Evolutionary conservation across 2,797 vertebrate genomes (phyloP).

Genomic region (Sciurus carolinensis): DNA sequence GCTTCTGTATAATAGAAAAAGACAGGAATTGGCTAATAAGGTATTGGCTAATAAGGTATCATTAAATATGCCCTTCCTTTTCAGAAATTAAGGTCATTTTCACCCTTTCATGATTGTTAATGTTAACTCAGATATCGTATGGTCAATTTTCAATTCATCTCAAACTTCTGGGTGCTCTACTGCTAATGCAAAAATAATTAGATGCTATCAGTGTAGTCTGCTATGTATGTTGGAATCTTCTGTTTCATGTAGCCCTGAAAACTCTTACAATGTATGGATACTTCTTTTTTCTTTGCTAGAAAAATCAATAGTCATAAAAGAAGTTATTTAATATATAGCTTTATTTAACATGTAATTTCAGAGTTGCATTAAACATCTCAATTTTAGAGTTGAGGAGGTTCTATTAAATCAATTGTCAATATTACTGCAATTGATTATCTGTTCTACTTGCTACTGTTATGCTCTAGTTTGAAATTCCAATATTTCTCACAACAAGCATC

Average conservation of each 20-base stretch:
- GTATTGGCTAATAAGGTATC: conserved; percentile 57
- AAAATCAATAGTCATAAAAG: neutral
- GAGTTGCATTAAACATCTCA: neutral
- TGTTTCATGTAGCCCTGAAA: neutral
- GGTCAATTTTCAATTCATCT: conserved; percentile 33
- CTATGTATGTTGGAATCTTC: neutral
- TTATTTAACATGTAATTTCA: neutral
- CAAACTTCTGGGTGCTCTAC: neutral
- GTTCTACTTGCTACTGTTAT: neutral
- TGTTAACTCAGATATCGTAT: neutral
- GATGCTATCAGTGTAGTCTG: neutral
- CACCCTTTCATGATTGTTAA: conserved; percentile 50
- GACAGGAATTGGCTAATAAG: neutral
- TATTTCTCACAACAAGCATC: neutral
- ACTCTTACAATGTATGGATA: neutral
- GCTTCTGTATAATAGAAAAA: conserved; percentile 50
- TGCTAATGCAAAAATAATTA: neutral
- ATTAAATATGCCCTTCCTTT: conserved; percentile 70
- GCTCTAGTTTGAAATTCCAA: neutral
- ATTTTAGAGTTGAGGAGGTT: neutral
- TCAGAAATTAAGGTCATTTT: conserved; percentile 80
- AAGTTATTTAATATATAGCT: neutral
- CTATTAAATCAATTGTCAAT: neutral
- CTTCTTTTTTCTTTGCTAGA: neutral
- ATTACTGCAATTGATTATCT: neutral